Evolutionary conservation across 2,113 vertebrate genomes (phyloP), one percentile per base, ranked within the genome.

Genomic region (Arvicanthis niloticus): DNA sequence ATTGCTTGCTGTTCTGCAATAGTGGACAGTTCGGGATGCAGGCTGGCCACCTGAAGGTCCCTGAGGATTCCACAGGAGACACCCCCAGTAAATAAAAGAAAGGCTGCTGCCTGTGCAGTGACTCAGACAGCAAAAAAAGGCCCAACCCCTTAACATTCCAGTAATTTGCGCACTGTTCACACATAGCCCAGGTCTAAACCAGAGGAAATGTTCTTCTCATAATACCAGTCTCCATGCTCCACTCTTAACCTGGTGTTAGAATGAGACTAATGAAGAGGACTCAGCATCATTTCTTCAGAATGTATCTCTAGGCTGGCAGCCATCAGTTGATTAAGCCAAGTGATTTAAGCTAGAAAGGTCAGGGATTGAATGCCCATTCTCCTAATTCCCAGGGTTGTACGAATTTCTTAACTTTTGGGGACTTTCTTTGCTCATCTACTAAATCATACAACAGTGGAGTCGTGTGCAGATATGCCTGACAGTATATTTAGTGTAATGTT

Each of bases 61-160:
- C 96, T 80, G 60, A 86, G 91, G 89, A 75, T 92, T 93, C 82
- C 60, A 29, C 17, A 65, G 76, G 92, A 97, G 96, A 91, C 58
- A 92, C 22, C 81, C 29, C 45, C 40, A 40, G 76, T 0, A 89
- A 84, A 96, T 78, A 95, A 95, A 97, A 89, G 81, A 91, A 82
- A 95, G 87, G 60, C 73, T 75, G 81, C 91, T 1, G 22, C 95
- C 84, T 95, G 26, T 70, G 65, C 29, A 5, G 2, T 21, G 86
- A 53, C 82, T 92, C 95, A 56, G 45, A 58, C 51, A 70, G 53
- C 53, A 37, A 56, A 53, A 78, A 67, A 76, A 92, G 93, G 34
- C 11, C 15, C 19, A 51, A 21, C 87, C 77, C 86, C 91, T 92
- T 58, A 58, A 77, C 48, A 76, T 81, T 88, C 65, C 91, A 76